Evolutionary conservation across 2,113 vertebrate genomes (phyloP).

Genomic region (Petrocephalus zakoni): DNA sequence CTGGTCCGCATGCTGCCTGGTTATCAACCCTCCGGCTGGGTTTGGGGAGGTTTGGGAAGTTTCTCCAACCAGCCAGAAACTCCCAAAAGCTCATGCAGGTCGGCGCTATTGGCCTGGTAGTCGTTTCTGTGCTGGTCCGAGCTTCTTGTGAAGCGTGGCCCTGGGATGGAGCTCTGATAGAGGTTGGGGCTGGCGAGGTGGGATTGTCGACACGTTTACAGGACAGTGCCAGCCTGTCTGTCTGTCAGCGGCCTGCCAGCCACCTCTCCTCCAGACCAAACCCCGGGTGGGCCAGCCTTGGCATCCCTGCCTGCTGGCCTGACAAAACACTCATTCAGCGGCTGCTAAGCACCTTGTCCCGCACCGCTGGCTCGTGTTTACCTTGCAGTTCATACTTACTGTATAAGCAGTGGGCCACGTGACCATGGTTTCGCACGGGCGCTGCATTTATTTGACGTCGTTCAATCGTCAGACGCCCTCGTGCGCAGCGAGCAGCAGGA

Average conservation of each 20-base stretch:
- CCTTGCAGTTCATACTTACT: neutral
- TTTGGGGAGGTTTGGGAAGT: neutral
- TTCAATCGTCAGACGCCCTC: slow-evolving; percentile 2
- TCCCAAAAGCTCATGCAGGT: neutral
- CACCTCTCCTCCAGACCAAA: neutral
- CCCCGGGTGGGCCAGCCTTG: neutral
- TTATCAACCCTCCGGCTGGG: neutral
- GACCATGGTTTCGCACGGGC: neutral
- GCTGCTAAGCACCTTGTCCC: neutral
- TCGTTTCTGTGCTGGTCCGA: neutral
- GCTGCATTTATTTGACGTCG: neutral
- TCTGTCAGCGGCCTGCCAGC: neutral
- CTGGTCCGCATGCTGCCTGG: neutral
- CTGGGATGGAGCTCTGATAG: neutral
- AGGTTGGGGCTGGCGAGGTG: neutral
- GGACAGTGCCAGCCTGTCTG: neutral
- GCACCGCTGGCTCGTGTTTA: neutral
- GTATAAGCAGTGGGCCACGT: neutral
- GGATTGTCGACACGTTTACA: neutral
- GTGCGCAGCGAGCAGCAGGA: neutral
- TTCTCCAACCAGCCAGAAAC: neutral
- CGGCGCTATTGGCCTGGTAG: neutral
- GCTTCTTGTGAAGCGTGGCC: neutral
- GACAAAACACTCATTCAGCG: neutral
- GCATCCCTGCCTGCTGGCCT: neutral